Evolutionary conservation across 1,140 invertebrate species (phyloP), one percentile per base, ranked within the genome.

Genomic region (Drosophila nigrodunni): DNA sequence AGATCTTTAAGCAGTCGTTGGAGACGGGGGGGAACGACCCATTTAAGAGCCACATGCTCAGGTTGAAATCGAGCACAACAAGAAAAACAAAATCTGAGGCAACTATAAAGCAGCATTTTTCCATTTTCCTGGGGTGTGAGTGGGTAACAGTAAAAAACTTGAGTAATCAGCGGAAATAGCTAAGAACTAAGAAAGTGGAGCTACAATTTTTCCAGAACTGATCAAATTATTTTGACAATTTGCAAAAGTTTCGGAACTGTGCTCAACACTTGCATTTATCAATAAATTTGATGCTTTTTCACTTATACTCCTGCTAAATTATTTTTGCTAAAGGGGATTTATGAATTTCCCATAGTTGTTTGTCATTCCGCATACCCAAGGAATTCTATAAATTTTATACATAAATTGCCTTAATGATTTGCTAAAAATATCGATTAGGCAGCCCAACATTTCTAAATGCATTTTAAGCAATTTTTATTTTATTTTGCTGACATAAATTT

Each of bases 31-130:
- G 43, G 46, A 60, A 69, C 82, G 82, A 88, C 82, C 83, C 76
- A 82, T 82, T 79, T 88, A 80, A 66, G n/a, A 52, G 50, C 21
- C 52, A 72, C 59, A 74, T 80, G 69, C 73, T 87, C 79, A 82
- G 76, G 83, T 87, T 76, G 83, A 78, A 59, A 87, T 60, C 69
- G 82, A 58, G 76, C 64, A 66, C 65, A 77, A 30, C 58, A 57
- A 5, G 34, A 50, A 61, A 13, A 64, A 47, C 25, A 52, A 10
- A 35, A 46, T 10, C n/a, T 25, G 18, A 11, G 43, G 35, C 18
- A 18, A 11, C 82, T 86, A 78, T 86, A 73, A 72, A 69, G 67
- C 68, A 57, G 37, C 71, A 34, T 72, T 75, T 75, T 49, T 69
- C 62, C 74, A 75, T 76, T 49, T 58, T 43, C 15, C 46, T 52